These are phyloP conservation scores for Pedicia rivosa DNA, from an alignment of 2,888 invertebrate genomes.

Conservation along the genomic window DNA sequence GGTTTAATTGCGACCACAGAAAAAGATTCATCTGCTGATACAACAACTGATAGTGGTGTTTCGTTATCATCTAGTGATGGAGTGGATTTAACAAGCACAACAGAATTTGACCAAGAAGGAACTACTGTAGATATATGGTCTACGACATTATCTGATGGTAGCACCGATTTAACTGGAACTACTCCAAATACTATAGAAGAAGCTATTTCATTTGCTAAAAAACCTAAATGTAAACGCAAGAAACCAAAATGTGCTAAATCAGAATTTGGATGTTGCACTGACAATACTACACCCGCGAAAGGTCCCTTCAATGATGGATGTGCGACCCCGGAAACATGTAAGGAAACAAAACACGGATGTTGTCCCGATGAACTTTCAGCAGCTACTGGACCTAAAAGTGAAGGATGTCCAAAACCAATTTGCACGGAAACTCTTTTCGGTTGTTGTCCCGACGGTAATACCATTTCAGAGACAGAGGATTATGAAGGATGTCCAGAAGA, in stretches of 20 bases:
- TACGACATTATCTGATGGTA: constrained; percentile 16
- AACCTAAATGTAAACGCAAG: constrained; percentile 36
- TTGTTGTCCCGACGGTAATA: constrained; percentile 68
- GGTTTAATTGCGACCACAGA: too few relatives aligned
- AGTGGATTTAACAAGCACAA: constrained; percentile 1
- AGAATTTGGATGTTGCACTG: constrained; percentile 72
- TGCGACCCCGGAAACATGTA: constrained; percentile 53
- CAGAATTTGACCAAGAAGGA: constrained; percentile 15
- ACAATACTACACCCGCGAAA: constrained; percentile 54
- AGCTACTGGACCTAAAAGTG: constrained; percentile 47
- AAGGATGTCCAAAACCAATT: constrained; percentile 59
- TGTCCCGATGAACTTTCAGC: constrained; percentile 71
- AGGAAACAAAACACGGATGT: constrained; percentile 60
- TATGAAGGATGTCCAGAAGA: constrained; percentile 62
- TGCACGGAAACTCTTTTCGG: constrained; percentile 72
- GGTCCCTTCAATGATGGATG: constrained; percentile 77
- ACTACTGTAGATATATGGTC: constrained; percentile 28
- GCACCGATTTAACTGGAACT: constrained; percentile 24
- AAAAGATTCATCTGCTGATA: constrained; percentile 5
- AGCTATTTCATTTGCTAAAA: constrained; percentile 33
- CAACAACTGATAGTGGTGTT: constrained; percentile 10
- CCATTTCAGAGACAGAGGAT: constrained; percentile 58
- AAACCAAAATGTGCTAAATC: constrained; percentile 39
- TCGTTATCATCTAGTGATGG: constrained; percentile 10
- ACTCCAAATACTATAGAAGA: constrained; percentile 37